Evolutionary conservation across 1,140 invertebrate genomes (phyloP), one percentile per base, ranked within the genome.

Genomic region (Caenorhabditis remanei): DNA sequence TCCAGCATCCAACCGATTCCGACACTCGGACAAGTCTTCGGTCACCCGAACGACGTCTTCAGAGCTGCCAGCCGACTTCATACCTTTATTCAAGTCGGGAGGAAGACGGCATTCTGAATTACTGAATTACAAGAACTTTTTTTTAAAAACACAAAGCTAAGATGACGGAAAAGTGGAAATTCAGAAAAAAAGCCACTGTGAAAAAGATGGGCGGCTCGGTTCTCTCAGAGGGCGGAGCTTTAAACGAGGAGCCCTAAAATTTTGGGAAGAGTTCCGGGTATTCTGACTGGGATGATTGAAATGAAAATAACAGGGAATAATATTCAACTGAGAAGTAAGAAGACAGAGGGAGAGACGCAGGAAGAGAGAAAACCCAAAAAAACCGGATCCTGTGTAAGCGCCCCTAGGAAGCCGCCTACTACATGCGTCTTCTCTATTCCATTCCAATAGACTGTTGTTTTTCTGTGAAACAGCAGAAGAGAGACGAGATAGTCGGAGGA

Each of bases 21-120:
- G 32, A 43, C 56, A 87, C 61, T 48, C 79, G 7, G 79, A 56
- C 11, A 87, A 61, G 16, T 53, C 85, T 53, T 65, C 63, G 19
- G 85, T 65, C 43, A 85, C 85, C n/a, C 67, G 63, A 4, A 67
- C 48, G 19, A 85, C 85, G 24, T 85, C 84, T 21, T 79, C 71
- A 46, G 71, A 48, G 40, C 71, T 79, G 32, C 19, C 46, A 21
- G 71, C 43, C 19, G 71, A 79, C 24, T 79, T 79, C 71, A 79
- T 79, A 3, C 14, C 19, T n/a, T 32, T 79, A 11, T 4, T 53
- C n/a, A 53, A 6, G 50, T 14, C 9, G 50, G 5, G 4, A 11
- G 8, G 6, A 4, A 1, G n/a, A 32, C 14, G 61, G 32, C 21
- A 65, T 65, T 11, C 61, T 65, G 61, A 32, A 65, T 32, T 50